These are phyloP conservation scores for Gerosis bhagava DNA, from an alignment of 2,888 invertebrate species.

Conservation along the genomic window DNA sequence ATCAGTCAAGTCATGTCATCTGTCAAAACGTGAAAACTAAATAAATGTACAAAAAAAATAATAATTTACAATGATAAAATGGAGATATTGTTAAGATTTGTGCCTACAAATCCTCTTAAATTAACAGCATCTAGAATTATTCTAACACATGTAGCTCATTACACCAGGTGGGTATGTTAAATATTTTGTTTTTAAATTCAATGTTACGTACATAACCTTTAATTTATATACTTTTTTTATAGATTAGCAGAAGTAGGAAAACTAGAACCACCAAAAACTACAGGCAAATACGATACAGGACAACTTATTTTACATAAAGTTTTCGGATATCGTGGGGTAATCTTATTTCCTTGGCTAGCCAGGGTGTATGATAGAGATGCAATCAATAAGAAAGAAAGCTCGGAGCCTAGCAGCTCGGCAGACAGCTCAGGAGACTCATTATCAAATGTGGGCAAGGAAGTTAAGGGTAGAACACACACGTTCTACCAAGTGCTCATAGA, in stretches of 20 bases:
- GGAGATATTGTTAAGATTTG: constrained; percentile 75
- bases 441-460: constrained; percentile 89
- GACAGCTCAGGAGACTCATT: constrained; percentile 61
- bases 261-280: constrained; percentile 91
- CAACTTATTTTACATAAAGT: constrained; percentile 97
- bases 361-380: constrained; percentile 96
- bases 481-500: constrained; percentile 99
- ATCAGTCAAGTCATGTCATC: too few species aligned
- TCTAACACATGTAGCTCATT: constrained; percentile 68
- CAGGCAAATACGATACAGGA: constrained; percentile 97
- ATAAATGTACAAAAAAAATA: constrained; percentile 50
- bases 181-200: constrained; percentile 17
- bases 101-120: constrained; percentile 61
- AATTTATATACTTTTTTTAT: constrained; percentile 32
- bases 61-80: constrained; percentile 74
- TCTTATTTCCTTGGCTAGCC: constrained; percentile 98
- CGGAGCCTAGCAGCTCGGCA: constrained; percentile 49
- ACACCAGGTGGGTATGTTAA: constrained; percentile 59
- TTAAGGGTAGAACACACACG: constrained; percentile 94
- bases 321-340: constrained; percentile 98
- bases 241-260: constrained; percentile 98
- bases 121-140: constrained; percentile 63
- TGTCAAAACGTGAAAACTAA: constrained; percentile 40
- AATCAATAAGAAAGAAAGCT: constrained; percentile 85
- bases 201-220: constrained; percentile 64